Base-by-base conservation (phyloP, 1,140 invertebrate species). In the Drosophila ambigua region DNA sequence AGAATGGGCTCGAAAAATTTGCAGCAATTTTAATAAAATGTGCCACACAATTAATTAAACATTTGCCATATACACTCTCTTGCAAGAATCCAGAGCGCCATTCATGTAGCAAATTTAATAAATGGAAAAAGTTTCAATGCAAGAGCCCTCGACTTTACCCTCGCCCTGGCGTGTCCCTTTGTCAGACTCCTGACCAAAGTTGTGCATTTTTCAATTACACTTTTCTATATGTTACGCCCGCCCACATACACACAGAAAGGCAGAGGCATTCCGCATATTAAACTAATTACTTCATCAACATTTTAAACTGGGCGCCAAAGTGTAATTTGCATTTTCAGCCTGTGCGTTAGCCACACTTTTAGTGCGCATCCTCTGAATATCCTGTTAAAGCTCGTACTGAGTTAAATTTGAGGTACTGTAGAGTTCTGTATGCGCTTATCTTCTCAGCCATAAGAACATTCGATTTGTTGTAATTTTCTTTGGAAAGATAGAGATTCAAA, bases 201-300 rank as follows among this genome's bases (percentile, higher is more conserved):
- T 87, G 62, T 51, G 71, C 64, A 75, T 76, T 87, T 88, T 88
- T 87, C 83, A 87, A 87, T 87, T 87, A 79, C 66, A 79, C 51
- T 62, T 75, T 81, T 79, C 72, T 64, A 82, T 78, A 58, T 71
- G 73, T 51, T 51, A 68, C 60, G 61, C 54, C 68, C 58, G 49
- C 23, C 11, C 31, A 63, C 59, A 59, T 53, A 59, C 52, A 24
- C 43, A 55, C 44, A 2, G 20, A 50, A 50, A 11, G 43, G 58
- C 20, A 26, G 35, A 16, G 49, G 44, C 54, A 74, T 71, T 55
- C 58, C 65, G 54, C 82, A 87, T 81, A 87, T 81, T 67, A 75
- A 76, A 87, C 79, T 87, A 87, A 87, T 87, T 87, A 88, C 83
- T 88, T 82, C 71, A 88, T 87, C 83, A 87, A 87, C 78, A 87